phyloP scores from a whole-genome alignment of 2,113 vertebrate species.

The Nibea coibor region DNA sequence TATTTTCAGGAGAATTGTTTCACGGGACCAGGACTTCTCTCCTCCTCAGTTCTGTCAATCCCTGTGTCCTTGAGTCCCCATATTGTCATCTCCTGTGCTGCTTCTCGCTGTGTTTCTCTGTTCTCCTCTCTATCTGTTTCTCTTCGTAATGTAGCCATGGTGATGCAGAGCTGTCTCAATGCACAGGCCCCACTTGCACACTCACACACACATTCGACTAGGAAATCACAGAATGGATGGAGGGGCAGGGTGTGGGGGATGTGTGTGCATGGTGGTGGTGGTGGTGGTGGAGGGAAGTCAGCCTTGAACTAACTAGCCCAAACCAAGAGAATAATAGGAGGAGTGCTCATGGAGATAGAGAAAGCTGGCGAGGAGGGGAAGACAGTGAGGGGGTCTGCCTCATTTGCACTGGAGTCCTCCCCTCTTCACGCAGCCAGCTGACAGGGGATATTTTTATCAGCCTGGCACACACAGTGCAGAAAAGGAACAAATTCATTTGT shows the following conservation, averaged over 20 bases:
- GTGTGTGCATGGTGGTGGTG: background rate
- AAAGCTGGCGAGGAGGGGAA: slow-evolving; percentile 39
- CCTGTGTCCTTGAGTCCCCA: slow-evolving; percentile 47
- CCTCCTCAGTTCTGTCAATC: slow-evolving; percentile 55
- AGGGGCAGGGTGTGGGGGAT: slow-evolving; percentile 11
- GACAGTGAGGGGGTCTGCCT: slow-evolving; percentile 67
- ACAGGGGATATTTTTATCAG: slow-evolving; percentile 83
- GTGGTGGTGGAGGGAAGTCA: slow-evolving; percentile 30
- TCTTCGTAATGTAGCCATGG: slow-evolving; percentile 66
- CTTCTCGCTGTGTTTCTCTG: slow-evolving; percentile 7
- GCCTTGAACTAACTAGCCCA: slow-evolving; percentile 58
- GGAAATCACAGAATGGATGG: slow-evolving; percentile 41
- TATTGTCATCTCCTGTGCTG: slow-evolving; percentile 47
- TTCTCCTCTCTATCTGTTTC: slow-evolving; percentile 28
- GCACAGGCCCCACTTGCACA: slow-evolving; percentile 28
- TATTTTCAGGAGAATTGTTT: slow-evolving; percentile 46
- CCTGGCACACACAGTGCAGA: slow-evolving; percentile 64
- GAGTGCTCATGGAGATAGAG: slow-evolving; percentile 51
- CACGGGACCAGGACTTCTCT: slow-evolving; percentile 29
- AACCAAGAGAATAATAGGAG: slow-evolving; percentile 63
- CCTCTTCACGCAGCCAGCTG: slow-evolving; percentile 64
- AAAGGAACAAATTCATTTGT: slow-evolving; percentile 78
- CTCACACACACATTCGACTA: slow-evolving; percentile 33
- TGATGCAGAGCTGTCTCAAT: slow-evolving; percentile 55
- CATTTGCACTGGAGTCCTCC: slow-evolving; percentile 75